Evolutionary conservation across 2,797 vertebrate species (phyloP).

Genomic region (Choloepus didactylus): DNA sequence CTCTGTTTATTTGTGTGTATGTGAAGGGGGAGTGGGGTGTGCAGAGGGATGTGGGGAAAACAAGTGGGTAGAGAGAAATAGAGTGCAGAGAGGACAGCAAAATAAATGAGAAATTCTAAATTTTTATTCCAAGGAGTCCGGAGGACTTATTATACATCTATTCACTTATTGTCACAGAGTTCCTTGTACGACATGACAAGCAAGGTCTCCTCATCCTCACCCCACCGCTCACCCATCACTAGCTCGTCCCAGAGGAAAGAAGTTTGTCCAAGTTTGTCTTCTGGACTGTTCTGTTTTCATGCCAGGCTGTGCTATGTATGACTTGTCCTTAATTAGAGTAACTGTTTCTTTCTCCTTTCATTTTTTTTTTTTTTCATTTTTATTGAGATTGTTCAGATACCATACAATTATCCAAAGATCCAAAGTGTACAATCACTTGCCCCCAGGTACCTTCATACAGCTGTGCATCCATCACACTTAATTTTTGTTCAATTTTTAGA

Average conservation of each 20-base stretch:
- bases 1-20: neutral
- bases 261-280: neutral
- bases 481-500: too few species aligned
- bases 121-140: conserved; percentile 21
- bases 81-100: neutral
- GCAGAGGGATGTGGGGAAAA: neutral
- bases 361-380: neutral
- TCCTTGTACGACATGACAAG: neutral
- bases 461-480: too few species aligned
- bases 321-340: neutral
- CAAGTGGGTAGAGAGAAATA: neutral
- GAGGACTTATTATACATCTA: neutral
- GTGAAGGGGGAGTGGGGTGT: neutral
- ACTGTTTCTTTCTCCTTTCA: neutral
- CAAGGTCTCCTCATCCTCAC: neutral
- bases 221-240: neutral
- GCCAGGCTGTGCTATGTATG: neutral
- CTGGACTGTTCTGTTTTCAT: neutral
- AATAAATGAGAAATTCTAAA: neutral
- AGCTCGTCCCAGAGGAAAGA: neutral
- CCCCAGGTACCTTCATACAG: too few species aligned
- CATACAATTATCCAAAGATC: too few species aligned
- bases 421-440: too few species aligned
- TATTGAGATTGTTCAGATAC: too few species aligned
- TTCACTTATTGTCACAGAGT: neutral